Conservation (phyloP, 2,888 invertebrate genomes). For the Fragum sueziense region DNA sequence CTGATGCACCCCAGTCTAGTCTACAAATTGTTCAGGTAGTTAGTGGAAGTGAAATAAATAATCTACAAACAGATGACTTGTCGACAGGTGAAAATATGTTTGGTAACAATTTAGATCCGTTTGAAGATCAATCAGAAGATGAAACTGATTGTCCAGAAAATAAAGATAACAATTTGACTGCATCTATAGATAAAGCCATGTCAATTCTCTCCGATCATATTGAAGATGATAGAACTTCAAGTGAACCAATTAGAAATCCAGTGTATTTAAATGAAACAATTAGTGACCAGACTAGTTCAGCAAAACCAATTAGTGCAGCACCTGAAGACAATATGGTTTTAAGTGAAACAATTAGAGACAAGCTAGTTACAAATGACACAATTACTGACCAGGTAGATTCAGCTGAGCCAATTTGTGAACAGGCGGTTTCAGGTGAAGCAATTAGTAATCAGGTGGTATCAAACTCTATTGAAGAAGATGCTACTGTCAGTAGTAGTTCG, state of each 20-base stretch:
- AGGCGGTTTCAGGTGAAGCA: not conserved
- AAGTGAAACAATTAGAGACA: not conserved
- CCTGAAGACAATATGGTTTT: not conserved
- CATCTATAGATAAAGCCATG: no score
- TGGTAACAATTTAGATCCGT: no score
- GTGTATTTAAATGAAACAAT: not conserved
- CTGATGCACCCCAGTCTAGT: no score
- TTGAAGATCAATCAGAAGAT: no score
- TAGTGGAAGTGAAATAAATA: no score
- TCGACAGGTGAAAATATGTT: no score
- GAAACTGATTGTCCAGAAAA: no score
- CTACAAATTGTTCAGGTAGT: no score
- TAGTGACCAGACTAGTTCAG: not conserved
- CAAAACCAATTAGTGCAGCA: not conserved
- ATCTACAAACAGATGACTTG: no score
- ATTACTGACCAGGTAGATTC: not conserved
- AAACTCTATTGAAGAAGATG: conserved; percentile 9
- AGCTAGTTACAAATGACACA: not conserved
- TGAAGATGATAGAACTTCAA: not conserved
- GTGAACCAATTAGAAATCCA: not conserved
- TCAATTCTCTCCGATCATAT: not conserved
- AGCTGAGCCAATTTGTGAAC: not conserved
- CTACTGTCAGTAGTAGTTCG: conserved; percentile 33
- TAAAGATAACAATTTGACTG: no score
- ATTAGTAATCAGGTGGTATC: not conserved